Base-by-base conservation (phyloP, 1,140 invertebrate genomes). In the Brachionus calyciflorus region DNA sequence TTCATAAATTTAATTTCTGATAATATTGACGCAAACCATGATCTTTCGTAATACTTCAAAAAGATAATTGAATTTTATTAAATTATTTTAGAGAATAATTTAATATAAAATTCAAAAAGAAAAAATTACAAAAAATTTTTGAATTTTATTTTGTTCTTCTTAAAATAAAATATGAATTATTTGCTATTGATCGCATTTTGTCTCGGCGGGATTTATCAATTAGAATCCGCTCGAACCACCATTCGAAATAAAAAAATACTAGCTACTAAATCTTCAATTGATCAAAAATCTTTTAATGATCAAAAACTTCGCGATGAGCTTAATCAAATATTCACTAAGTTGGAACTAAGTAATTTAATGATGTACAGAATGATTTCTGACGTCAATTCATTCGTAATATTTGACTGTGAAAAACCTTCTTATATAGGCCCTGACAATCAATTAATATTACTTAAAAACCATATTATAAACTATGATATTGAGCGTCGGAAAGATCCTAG, bases 381-480 rank as follows among this genome's bases (percentile, higher is more conserved):
- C 3, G n/a, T 21, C n/a, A 49, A 55, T 19, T n/a, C 69, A 3
- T 73, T 28, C 21, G 46, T 73, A 14, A 73, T 73, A 21, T 73
- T 73, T 19, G 49, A 73, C 26, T 73, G 69, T 24, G n/a, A 49
- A 12, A 49, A 48, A 12, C 69, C 69, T 26, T 73, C 69, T 12
- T 73, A 73, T 14, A 49, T 73, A 17, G 26, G 14, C 3, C 69
- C 69, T 7, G 46, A 26, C 10, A 55, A 55, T 24, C 46, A 55
- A 33, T 55, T 49, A 48, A 46, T 28, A 37, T 30, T 30, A 2
- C 26, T 73, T 5, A 73, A 73, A 55, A 73, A 73, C 21, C 69
- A 73, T 46, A 73, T 73, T 10, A 51, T 73, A 28, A 73, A 73
- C 33, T 21, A 73, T 41, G 21, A 73, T 24, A 24, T 73, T 17